Conservation (phyloP, 2,888 invertebrate species). For the Rhamnusium bicolor region DNA sequence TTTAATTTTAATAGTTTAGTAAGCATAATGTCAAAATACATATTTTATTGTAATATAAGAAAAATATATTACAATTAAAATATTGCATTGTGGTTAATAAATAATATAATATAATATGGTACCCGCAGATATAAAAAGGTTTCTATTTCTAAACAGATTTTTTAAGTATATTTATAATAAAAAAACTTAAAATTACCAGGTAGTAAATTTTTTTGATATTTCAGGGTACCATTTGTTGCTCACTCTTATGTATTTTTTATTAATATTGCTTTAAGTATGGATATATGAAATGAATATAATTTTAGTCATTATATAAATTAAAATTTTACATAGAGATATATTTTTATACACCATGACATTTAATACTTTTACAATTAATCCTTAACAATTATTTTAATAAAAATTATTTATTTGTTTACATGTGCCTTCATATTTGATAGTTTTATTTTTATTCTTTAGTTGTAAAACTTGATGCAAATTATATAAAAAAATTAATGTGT, state of each 20-base stretch:
- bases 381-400: slow-evolving; percentile 28
- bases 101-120: not conserved
- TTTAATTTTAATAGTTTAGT: not conserved
- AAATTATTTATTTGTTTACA: slow-evolving; percentile 51
- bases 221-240: slow-evolving; percentile 20
- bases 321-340: slow-evolving; percentile 28
- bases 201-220: too few species aligned
- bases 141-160: not conserved
- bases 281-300: not conserved
- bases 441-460: slow-evolving; percentile 39
- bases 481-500: slow-evolving; percentile 33
- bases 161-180: not conserved
- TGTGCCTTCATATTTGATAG: slow-evolving; percentile 50
- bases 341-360: slow-evolving; percentile 31
- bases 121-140: not conserved
- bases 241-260: slow-evolving; percentile 19
- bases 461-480: slow-evolving; percentile 11
- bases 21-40: not conserved
- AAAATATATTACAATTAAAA: slow-evolving; percentile 23
- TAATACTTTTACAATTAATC: slow-evolving; percentile 23
- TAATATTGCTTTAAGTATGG: slow-evolving; percentile 29
- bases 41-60: slow-evolving; percentile 19
- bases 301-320: slow-evolving; percentile 27
- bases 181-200: too few species aligned
- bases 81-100: not conserved